These are phyloP conservation scores for Adrianichthys oophorus DNA, from an alignment of 2,797 vertebrate species.

Conservation along the genomic window DNA sequence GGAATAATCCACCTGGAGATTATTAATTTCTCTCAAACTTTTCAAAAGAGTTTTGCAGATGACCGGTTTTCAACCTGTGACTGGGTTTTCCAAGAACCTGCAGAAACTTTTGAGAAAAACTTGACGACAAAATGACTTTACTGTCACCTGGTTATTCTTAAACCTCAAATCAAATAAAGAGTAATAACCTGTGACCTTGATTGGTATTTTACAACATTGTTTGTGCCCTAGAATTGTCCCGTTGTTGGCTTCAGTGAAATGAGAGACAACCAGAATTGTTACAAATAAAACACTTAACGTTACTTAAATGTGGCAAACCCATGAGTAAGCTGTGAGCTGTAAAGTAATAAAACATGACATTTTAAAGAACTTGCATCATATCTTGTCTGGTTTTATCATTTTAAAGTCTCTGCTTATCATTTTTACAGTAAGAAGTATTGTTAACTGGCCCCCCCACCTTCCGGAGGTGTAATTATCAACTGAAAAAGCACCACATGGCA, in stretches of 20 bases:
- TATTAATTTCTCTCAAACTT: background rate
- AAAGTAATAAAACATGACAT: constrained; percentile 7
- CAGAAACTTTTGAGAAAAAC: background rate
- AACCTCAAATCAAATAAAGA: background rate
- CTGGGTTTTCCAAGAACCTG: background rate
- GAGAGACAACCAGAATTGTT: background rate
- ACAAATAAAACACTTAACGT: background rate
- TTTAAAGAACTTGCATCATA: background rate
- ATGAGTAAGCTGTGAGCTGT: background rate
- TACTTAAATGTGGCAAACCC: background rate
- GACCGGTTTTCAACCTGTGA: background rate
- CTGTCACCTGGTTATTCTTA: constrained; percentile 1
- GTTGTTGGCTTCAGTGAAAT: background rate
- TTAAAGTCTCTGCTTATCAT: constrained; percentile 8
- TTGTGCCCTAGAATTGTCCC: background rate
- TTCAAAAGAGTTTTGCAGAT: background rate
- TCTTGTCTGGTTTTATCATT: background rate
- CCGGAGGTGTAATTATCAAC: background rate
- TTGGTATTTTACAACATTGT: constrained; percentile 1
- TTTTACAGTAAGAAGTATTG: constrained; percentile 16
- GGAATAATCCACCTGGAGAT: background rate
- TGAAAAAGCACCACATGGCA: background rate
- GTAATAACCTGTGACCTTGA: background rate
- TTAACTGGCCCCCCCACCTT: background rate
- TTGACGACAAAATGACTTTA: background rate